phyloP scores from a whole-genome alignment of 2,888 invertebrate genomes.

The Himalopsyche tibetana region DNA sequence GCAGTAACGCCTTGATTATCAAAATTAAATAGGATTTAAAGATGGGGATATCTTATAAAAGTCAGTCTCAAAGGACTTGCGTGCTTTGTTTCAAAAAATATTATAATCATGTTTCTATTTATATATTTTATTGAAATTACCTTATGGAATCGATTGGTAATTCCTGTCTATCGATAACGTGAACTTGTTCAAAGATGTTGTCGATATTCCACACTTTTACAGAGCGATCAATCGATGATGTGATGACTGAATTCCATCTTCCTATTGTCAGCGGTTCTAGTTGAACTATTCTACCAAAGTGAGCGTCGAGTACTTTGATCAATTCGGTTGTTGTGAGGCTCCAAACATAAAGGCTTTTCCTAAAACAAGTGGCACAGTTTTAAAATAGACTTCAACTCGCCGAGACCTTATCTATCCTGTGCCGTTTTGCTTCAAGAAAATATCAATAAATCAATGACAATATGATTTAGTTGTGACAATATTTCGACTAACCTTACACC shows the following conservation, averaged over 20 bases:
- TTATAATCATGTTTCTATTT: too few relatives aligned
- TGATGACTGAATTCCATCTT: constrained; percentile 95
- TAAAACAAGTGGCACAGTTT: constrained; percentile 68
- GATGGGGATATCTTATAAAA: too few relatives aligned
- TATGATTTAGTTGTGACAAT: too few relatives aligned
- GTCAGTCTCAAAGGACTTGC: too few relatives aligned
- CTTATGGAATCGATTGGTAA: constrained; percentile 95
- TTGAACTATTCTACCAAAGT: constrained; percentile 97
- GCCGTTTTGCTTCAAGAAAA: neutral
- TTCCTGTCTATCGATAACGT: constrained; percentile 96
- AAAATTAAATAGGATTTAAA: too few relatives aligned
- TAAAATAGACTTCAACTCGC: neutral
- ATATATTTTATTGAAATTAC: constrained; percentile 71
- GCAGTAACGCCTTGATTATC: too few relatives aligned
- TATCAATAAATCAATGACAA: too few relatives aligned
- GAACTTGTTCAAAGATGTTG: constrained; percentile 98
- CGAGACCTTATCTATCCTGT: neutral
- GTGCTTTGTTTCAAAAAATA: too few relatives aligned
- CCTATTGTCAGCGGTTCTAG: constrained; percentile 91
- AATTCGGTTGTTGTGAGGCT: constrained; percentile 87
- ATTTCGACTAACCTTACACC: constrained; percentile 84
- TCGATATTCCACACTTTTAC: constrained; percentile 99
- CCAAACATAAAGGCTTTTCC: constrained; percentile 97
- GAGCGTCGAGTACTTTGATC: constrained; percentile 95
- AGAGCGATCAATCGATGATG: constrained; percentile 97